Conservation (phyloP, 2,888 invertebrate genomes). For the Nephrocerus scutellatus region DNA sequence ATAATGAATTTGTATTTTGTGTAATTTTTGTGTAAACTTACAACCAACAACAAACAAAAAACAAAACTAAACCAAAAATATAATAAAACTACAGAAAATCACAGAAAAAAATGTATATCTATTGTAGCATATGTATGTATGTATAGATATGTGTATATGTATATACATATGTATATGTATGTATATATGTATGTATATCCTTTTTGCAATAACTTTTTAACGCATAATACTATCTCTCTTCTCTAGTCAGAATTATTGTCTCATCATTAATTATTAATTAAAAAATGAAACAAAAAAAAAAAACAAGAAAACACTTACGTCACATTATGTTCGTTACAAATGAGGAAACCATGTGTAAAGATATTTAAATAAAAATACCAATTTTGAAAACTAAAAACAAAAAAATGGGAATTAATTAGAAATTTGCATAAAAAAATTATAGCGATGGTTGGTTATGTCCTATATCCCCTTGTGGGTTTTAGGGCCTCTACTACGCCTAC, state of each 20-base stretch:
- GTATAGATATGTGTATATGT: conserved; percentile 2
- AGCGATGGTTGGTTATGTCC: too few relatives aligned
- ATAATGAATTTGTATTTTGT: too few relatives aligned
- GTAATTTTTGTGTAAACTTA: too few relatives aligned
- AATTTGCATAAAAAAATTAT: too few relatives aligned
- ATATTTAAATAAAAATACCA: background rate
- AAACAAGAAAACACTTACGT: conserved; percentile 17
- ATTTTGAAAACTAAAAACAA: background rate
- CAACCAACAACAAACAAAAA: conserved; percentile 1
- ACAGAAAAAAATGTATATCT: background rate
- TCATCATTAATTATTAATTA: conserved; percentile 27
- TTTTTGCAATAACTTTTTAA: conserved; percentile 16
- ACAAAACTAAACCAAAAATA: conserved; percentile 1
- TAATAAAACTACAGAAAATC: conserved; percentile 4
- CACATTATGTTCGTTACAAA: conserved; percentile 12
- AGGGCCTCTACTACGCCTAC: too few relatives aligned
- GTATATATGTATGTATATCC: conserved; percentile 2
- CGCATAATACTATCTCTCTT: conserved; percentile 18
- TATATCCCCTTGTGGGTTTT: too few relatives aligned
- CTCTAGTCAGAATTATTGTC: conserved; percentile 20
- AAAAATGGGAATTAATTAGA: background rate
- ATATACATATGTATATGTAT: conserved; percentile 4
- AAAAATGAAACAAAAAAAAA: conserved; percentile 18
- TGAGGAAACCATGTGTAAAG: too few relatives aligned
- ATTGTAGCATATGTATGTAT: background rate